Evolutionary conservation across 2,888 invertebrate species (phyloP).

Genomic region (Dryococelus australis): DNA sequence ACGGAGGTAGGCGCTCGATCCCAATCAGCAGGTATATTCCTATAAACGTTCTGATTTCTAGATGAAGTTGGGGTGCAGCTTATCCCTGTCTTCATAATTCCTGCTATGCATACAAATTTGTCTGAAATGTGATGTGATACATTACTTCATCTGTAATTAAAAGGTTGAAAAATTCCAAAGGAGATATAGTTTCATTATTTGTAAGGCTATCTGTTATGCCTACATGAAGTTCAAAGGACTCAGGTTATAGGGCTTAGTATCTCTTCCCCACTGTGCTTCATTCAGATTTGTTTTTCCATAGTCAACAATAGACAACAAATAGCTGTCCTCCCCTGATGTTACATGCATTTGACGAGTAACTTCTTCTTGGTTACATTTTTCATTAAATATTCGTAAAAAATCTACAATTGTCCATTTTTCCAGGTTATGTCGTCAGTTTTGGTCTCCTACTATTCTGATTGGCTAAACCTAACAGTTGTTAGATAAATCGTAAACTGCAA

Average conservation of each 20-base stretch:
- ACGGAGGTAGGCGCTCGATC: slow-evolving; percentile 11
- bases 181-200: background rate
- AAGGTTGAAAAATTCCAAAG: background rate
- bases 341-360: background rate
- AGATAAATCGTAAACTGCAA: too few species aligned
- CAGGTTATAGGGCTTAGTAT: background rate
- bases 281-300: background rate
- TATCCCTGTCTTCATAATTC: background rate
- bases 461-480: too few species aligned
- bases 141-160: background rate
- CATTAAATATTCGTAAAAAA: too few species aligned
- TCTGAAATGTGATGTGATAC: background rate
- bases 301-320: background rate
- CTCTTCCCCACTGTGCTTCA: background rate
- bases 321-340: background rate
- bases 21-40: slow-evolving; percentile 30
- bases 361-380: background rate
- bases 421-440: too few species aligned
- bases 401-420: too few species aligned
- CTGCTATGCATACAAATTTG: background rate
- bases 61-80: background rate
- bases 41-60: slow-evolving; percentile 27
- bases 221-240: background rate
- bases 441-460: too few species aligned
- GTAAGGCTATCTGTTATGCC: background rate